Percentiles rank a stretch among this genome's conserved stretches.
Evolutionary conservation across 2,797 vertebrate species (phyloP).

Genomic region (Epinephelus awoara): DNA sequence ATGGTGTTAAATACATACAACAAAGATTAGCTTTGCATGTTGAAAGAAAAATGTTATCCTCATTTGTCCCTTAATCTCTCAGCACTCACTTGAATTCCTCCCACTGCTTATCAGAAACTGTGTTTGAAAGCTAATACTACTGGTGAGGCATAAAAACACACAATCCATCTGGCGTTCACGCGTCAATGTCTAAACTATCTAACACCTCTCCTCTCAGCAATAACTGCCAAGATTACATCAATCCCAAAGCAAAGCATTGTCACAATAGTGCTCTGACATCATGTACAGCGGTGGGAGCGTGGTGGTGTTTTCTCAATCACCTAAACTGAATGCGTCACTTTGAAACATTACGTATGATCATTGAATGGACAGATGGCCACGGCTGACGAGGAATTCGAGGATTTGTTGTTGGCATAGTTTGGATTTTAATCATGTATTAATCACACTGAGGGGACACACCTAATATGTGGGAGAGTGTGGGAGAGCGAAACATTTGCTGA

Average conservation of each 20-base stretch:
- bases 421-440: constrained; percentile 1
- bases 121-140: constrained; percentile 47
- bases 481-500: no score
- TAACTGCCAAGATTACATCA: constrained; percentile 41
- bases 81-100: constrained; percentile 38
- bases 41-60: constrained; percentile 16
- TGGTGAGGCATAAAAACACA: constrained; percentile 59
- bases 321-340: constrained; percentile 56
- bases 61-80: constrained; percentile 36
- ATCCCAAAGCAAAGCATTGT: constrained; percentile 61
- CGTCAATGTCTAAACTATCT: constrained; percentile 62
- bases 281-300: constrained; percentile 62
- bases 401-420: constrained; percentile 30
- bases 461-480: background rate
- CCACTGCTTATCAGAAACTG: constrained; percentile 44
- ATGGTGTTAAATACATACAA: constrained; percentile 25
- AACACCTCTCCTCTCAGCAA: constrained; percentile 54
- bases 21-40: background rate
- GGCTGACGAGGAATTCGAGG: background rate
- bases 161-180: constrained; percentile 69
- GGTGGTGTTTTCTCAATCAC: constrained; percentile 23
- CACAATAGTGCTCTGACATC: constrained; percentile 60
- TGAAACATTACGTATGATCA: constrained; percentile 18
- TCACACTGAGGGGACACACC: background rate
- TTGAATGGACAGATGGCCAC: constrained; percentile 48